Conservation (phyloP, 2,888 invertebrate genomes). For the Cephus pulcher region DNA sequence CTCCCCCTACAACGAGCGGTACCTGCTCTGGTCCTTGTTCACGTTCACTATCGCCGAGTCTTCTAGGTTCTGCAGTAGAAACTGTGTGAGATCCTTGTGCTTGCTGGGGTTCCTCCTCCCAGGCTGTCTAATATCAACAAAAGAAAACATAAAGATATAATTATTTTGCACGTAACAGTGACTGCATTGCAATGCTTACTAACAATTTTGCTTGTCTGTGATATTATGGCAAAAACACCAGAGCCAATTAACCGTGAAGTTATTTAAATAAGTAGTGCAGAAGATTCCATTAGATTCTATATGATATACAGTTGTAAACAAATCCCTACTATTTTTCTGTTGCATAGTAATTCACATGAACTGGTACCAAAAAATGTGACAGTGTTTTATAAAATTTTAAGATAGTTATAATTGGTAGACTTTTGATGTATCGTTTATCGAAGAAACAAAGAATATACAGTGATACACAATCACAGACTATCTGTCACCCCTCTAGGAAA, state of each 20-base stretch:
- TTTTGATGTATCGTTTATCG: not conserved
- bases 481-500: not conserved
- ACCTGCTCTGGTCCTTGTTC: constrained; percentile 29
- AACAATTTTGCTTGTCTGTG: not conserved
- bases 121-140: constrained; percentile 29
- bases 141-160: constrained; percentile 4
- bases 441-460: constrained; percentile 1
- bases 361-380: not conserved
- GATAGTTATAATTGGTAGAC: not conserved
- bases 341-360: not conserved
- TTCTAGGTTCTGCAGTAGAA: not conserved
- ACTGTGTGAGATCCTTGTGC: not conserved
- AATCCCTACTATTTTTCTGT: not conserved
- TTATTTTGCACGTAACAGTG: not conserved
- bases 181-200: not conserved
- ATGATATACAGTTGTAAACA: not conserved
- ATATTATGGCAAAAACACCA: not conserved
- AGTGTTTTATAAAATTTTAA: not conserved
- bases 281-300: not conserved
- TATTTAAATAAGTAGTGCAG: not conserved
- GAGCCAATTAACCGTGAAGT: not conserved
- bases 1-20: constrained; percentile 51
- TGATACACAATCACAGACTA: not conserved
- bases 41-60: constrained; percentile 5
- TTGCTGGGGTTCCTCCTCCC: constrained; percentile 34